A percentile compares a stretch with the other conserved stretches of the same genome.
These are phyloP conservation scores for Sepioteuthis lessoniana DNA, from an alignment of 2,888 invertebrate species.

Conservation along the genomic window DNA sequence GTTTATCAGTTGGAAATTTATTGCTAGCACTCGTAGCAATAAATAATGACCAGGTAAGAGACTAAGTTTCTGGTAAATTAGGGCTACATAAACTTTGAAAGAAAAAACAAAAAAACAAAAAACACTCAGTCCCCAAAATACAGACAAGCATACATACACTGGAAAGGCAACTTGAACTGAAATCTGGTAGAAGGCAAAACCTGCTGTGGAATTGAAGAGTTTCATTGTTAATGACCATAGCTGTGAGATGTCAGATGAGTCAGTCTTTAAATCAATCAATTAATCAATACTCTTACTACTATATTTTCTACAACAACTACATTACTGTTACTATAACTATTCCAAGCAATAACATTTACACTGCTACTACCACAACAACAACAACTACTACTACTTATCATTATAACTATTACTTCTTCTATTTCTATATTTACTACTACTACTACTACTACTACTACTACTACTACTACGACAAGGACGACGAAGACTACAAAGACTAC, in stretches of 20 bases:
- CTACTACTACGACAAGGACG: neutral
- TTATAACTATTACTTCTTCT: too few relatives aligned
- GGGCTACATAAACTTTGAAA: too few relatives aligned
- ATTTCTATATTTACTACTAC: too few relatives aligned
- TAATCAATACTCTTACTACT: neutral
- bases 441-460: too few relatives aligned
- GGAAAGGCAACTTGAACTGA: neutral
- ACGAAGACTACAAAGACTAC: neutral
- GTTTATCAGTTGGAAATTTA: too few relatives aligned
- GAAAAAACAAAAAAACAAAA: neutral
- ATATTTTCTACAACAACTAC: neutral
- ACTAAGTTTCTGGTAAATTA: too few relatives aligned
- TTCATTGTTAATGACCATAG: constrained; percentile 1
- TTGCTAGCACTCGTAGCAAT: too few relatives aligned
- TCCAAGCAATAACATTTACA: neutral
- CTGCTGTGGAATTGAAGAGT: neutral
- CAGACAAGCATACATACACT: neutral
- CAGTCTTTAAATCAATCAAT: neutral
- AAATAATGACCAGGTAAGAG: too few relatives aligned
- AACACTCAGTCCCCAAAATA: neutral
- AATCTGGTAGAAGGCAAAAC: neutral
- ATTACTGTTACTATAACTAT: neutral
- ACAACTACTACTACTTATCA: neutral
- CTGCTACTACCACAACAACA: neutral
- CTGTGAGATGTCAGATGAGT: neutral